These are phyloP conservation scores for Drosophila burlai DNA, from an alignment of 1,140 invertebrate genomes.

Conservation along the genomic window DNA sequence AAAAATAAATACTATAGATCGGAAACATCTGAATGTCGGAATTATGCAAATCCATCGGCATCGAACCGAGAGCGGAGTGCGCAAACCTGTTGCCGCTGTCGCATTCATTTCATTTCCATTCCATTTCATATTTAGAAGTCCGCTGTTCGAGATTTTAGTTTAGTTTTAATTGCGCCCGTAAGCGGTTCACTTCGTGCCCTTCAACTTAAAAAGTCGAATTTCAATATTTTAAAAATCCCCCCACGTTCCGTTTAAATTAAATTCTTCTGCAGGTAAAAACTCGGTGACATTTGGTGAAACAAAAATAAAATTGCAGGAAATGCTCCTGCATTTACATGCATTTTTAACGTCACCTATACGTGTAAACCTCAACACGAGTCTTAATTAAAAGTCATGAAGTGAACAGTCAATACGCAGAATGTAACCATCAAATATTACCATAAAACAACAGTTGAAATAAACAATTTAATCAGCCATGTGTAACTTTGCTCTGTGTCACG, in stretches of 20 bases:
- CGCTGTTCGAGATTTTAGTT: conserved; percentile 55
- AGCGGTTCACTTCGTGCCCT: conserved; percentile 38
- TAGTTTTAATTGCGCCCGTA: conserved; percentile 74
- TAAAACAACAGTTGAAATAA: neutral
- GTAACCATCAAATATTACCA: conserved; percentile 4
- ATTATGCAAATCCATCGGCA: conserved; percentile 54
- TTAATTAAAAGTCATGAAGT: conserved; percentile 46
- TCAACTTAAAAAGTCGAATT: neutral
- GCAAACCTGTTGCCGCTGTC: conserved; percentile 63
- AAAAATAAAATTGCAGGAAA: neutral
- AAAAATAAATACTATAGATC: conserved; percentile 11
- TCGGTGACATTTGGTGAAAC: neutral
- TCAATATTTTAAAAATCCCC: neutral
- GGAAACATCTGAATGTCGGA: conserved; percentile 41
- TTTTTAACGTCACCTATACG: neutral
- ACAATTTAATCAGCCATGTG: conserved; percentile 7
- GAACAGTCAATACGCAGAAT: conserved; percentile 23
- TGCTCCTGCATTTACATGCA: conserved; percentile 6
- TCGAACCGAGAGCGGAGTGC: conserved; percentile 35
- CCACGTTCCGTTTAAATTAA: neutral
- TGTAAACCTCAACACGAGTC: neutral
- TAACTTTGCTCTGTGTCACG: neutral
- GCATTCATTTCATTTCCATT: conserved; percentile 71
- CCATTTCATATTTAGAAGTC: conserved; percentile 80
- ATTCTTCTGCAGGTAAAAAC: conserved; percentile 14